These are phyloP conservation scores for Drosophila peninsularis DNA, from an alignment of 2,888 invertebrate genomes.

Conservation along the genomic window DNA sequence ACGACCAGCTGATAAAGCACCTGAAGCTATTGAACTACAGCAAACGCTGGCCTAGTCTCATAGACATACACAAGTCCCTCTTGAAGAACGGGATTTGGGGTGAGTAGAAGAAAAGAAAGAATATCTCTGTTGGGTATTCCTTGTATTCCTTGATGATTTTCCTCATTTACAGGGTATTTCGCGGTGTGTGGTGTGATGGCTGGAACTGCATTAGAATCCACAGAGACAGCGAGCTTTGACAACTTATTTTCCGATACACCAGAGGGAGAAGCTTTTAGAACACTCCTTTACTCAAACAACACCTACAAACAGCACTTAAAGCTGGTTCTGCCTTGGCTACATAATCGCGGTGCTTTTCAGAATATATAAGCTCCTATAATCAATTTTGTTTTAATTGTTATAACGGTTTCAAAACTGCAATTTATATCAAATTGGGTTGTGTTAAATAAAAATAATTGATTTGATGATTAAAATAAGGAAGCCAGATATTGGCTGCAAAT, in stretches of 20 bases:
- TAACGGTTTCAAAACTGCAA: background rate
- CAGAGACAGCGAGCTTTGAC: conserved; percentile 40
- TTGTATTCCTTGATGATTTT: too few species aligned
- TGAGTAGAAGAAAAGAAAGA: conserved; percentile 17
- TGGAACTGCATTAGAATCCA: conserved; percentile 29
- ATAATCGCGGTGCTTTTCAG: conserved; percentile 56
- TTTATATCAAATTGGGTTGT: background rate
- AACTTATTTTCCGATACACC: conserved; percentile 40
- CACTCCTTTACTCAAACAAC: conserved; percentile 34
- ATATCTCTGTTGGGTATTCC: background rate
- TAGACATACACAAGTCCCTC: conserved; percentile 73
- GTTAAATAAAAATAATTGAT: background rate
- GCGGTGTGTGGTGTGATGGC: conserved; percentile 41
- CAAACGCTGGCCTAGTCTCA: conserved; percentile 69
- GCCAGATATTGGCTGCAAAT: background rate
- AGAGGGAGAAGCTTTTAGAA: conserved; percentile 32
- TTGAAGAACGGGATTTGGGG: conserved; percentile 70
- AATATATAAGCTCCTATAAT: conserved; percentile 65
- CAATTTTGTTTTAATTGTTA: background rate
- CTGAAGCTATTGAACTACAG: conserved; percentile 72
- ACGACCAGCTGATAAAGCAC: conserved; percentile 67
- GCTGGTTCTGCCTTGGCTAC: conserved; percentile 48
- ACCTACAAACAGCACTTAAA: conserved; percentile 28
- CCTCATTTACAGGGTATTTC: conserved; percentile 31
- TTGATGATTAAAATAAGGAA: background rate